Evolutionary conservation across 2,888 invertebrate genomes (phyloP).

Genomic region (Phortica okadai): DNA sequence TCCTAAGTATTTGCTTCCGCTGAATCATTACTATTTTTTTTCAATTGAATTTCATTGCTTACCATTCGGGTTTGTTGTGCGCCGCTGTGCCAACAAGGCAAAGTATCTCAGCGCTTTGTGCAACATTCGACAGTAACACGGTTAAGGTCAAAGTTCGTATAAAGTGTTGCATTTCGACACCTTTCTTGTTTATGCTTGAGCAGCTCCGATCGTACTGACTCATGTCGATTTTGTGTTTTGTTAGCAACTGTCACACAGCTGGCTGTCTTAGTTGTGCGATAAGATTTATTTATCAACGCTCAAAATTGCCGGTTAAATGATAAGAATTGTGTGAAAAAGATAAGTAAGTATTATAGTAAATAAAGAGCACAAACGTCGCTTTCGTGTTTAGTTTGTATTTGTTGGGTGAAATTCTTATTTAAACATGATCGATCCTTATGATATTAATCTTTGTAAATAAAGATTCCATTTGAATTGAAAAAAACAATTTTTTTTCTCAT

Average conservation of each 20-base stretch:
- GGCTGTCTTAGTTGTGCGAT: background rate
- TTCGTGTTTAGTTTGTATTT: too few relatives aligned
- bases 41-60: background rate
- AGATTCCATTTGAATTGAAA: too few relatives aligned
- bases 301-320: constrained; percentile 1
- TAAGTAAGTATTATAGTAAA: background rate
- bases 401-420: too few relatives aligned
- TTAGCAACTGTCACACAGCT: background rate
- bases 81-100: constrained; percentile 51
- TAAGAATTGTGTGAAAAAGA: constrained; percentile 8
- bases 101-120: constrained; percentile 53
- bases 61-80: constrained; percentile 57
- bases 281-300: constrained; percentile 3
- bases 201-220: background rate
- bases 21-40: background rate
- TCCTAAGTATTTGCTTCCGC: constrained; percentile 34
- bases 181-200: background rate
- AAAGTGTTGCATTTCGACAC: background rate
- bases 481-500: too few relatives aligned
- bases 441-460: too few relatives aligned
- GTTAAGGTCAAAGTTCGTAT: background rate
- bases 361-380: too few relatives aligned
- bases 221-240: background rate
- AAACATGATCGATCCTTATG: too few relatives aligned
- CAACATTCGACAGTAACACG: constrained; percentile 30